These are phyloP conservation scores for Epsilonema sp. DNA, from an alignment of 2,888 invertebrate genomes.

Conservation along the genomic window DNA sequence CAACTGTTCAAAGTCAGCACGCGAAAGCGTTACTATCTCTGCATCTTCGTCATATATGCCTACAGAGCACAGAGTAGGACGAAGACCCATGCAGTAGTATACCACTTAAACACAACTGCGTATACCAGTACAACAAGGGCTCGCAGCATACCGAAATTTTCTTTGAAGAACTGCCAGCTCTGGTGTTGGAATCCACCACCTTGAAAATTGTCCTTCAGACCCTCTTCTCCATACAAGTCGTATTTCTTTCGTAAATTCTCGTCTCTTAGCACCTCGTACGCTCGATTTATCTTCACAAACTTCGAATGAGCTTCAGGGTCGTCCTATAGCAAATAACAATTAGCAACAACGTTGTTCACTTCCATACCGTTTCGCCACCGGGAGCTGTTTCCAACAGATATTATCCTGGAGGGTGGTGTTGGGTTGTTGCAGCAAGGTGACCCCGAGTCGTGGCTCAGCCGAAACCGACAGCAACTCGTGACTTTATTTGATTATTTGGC, in stretches of 20 bases:
- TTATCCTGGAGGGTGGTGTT: too few species aligned
- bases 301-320: conserved; percentile 50
- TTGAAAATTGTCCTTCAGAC: conserved; percentile 39
- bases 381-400: too few species aligned
- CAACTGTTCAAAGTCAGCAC: conserved; percentile 44
- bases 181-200: conserved; percentile 48
- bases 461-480: too few species aligned
- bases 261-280: conserved; percentile 68
- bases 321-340: conserved; percentile 40
- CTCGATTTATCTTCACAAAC: conserved; percentile 56
- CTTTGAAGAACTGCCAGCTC: conserved; percentile 56
- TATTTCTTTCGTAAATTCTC: conserved; percentile 54
- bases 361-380: too few species aligned
- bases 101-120: background rate
- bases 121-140: too few species aligned
- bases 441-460: too few species aligned
- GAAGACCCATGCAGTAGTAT: too few species aligned
- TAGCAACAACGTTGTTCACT: too few species aligned
- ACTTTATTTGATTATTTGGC: too few species aligned
- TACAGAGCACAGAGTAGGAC: too few species aligned
- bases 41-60: conserved; percentile 62
- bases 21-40: conserved; percentile 53
- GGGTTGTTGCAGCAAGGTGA: too few species aligned
- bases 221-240: conserved; percentile 55
- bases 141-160: conserved; percentile 53